Percentiles rank a stretch among this genome's conserved stretches.
These are phyloP conservation scores for Tipula unca DNA, from an alignment of 2,888 invertebrate genomes.

Conservation along the genomic window DNA sequence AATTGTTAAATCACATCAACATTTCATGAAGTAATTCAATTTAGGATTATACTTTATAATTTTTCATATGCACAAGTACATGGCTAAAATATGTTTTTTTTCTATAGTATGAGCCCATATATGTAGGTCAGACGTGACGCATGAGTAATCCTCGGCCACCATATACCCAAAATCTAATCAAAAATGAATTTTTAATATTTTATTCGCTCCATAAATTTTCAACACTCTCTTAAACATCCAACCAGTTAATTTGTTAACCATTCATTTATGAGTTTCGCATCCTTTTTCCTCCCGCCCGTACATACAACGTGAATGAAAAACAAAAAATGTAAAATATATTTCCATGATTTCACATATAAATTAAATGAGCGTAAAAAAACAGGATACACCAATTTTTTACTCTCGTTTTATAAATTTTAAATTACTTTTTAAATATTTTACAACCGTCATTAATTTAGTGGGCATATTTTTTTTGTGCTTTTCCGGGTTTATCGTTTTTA, in stretches of 20 bases:
- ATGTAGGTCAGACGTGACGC: too few relatives aligned
- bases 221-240: neutral
- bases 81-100: too few relatives aligned
- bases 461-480: slow-evolving; percentile 14
- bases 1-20: too few relatives aligned
- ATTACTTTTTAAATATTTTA: slow-evolving; percentile 8
- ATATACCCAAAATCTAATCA: neutral
- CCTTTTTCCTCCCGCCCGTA: neutral
- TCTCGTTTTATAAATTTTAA: slow-evolving; percentile 8
- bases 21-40: too few relatives aligned
- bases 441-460: neutral
- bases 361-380: neutral
- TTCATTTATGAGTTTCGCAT: neutral
- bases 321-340: neutral
- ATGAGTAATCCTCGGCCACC: too few relatives aligned
- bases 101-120: too few relatives aligned
- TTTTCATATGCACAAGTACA: too few relatives aligned
- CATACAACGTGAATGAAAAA: neutral
- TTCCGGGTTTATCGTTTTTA: neutral
- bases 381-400: slow-evolving; percentile 1
- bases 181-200: neutral
- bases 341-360: neutral
- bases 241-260: slow-evolving; percentile 8
- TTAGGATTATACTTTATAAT: too few relatives aligned
- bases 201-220: neutral